Conservation (phyloP, 2,797 vertebrate species). For the Nyctalus aviator region DNA sequence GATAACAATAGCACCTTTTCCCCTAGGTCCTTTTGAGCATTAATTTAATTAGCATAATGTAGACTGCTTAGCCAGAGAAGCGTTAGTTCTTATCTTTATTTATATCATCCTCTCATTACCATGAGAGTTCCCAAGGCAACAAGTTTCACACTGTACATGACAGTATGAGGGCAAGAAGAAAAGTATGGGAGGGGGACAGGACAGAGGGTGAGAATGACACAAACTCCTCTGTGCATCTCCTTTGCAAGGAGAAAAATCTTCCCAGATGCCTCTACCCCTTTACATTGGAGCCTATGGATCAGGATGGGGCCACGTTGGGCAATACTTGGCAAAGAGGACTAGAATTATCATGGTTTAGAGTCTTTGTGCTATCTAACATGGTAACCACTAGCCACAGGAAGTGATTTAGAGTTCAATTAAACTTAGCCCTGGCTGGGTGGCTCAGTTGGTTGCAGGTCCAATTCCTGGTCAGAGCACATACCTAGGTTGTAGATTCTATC, state of each 20-base stretch:
- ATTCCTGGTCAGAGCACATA: not conserved
- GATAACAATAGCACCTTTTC: not conserved
- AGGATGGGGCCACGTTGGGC: fast-evolving
- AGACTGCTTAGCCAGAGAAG: not conserved
- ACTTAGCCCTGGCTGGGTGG: not conserved
- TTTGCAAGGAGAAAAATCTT: not conserved
- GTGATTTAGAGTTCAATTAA: not conserved
- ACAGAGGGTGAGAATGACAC: not conserved
- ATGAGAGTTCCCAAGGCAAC: not conserved
- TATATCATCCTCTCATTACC: not conserved
- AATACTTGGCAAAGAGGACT: not conserved
- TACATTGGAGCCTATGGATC: not conserved
- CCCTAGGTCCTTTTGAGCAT: not conserved
- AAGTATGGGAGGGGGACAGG: not conserved
- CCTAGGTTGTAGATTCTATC: not conserved
- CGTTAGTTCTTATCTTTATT: not conserved
- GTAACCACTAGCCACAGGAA: not conserved
- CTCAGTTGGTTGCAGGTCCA: not conserved
- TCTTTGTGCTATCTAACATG: not conserved
- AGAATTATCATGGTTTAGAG: not conserved
- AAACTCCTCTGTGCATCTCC: not conserved
- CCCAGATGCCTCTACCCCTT: fast-evolving
- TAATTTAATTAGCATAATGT: not conserved
- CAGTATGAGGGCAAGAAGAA: not conserved
- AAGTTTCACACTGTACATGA: not conserved